Evolutionary conservation across 2,888 invertebrate species (phyloP).

Genomic region (Entomobrya proxima): DNA sequence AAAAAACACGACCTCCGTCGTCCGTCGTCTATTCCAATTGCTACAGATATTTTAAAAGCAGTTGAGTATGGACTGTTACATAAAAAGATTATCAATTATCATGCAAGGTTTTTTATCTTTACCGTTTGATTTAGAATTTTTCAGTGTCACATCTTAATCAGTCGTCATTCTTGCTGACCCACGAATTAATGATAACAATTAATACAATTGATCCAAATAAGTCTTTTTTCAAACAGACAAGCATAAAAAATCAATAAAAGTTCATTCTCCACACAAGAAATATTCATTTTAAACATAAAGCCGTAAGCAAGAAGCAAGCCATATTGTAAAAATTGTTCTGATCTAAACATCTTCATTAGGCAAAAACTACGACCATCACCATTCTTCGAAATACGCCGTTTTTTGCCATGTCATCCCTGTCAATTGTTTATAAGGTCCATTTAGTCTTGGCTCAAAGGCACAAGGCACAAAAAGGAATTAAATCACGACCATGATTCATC

Average conservation of each 20-base stretch:
- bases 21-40: too few relatives aligned
- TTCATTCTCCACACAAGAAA: not conserved
- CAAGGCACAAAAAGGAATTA: conserved; percentile 15
- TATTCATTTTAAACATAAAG: not conserved
- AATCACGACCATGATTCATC: conserved; percentile 43
- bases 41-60: too few relatives aligned
- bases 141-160: not conserved
- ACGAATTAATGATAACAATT: not conserved
- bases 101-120: too few relatives aligned
- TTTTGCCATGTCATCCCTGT: conserved; percentile 50
- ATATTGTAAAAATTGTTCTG: not conserved
- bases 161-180: not conserved
- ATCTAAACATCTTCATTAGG: conserved; percentile 48
- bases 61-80: too few relatives aligned
- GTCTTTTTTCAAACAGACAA: not conserved
- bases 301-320: not conserved
- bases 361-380: conserved; percentile 7
- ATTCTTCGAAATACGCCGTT: not conserved
- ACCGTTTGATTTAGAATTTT: too few relatives aligned
- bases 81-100: too few relatives aligned
- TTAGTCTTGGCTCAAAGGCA: not conserved
- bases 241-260: not conserved
- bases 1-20: not conserved
- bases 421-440: conserved; percentile 24
- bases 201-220: conserved; percentile 18